A percentile compares a stretch with the other conserved stretches of the same genome.
Conservation (phyloP, 1,140 invertebrate genomes). For the Mycetomoellerius zeteki region DNA sequence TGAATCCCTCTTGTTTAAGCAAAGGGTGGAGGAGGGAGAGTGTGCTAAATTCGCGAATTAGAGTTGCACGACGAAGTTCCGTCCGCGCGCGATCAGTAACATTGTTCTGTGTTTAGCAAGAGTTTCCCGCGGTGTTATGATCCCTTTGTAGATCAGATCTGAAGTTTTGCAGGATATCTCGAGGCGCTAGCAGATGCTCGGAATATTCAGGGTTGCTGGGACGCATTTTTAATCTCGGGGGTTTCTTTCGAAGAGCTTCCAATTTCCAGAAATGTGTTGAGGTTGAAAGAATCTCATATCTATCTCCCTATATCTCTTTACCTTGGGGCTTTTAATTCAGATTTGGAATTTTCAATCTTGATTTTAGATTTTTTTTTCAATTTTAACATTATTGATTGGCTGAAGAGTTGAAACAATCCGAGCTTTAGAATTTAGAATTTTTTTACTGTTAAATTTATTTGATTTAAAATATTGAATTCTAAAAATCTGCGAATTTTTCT, state of each 20-base stretch:
- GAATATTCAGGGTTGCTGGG: not conserved
- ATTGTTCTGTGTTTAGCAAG: conserved; percentile 45
- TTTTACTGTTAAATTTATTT: too few relatives aligned
- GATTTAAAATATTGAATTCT: not conserved
- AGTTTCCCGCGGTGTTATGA: conserved; percentile 28
- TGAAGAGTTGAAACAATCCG: not conserved
- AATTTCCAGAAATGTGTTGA: not conserved
- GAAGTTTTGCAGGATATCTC: conserved; percentile 45
- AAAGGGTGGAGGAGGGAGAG: not conserved
- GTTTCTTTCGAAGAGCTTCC: not conserved
- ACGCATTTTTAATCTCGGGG: not conserved
- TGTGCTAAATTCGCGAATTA: conserved; percentile 55
- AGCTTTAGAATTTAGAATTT: too few relatives aligned
- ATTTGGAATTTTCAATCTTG: not conserved
- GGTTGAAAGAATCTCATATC: too few relatives aligned
- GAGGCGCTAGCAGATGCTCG: conserved; percentile 39
- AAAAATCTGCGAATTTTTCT: not conserved
- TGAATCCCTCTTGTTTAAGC: conserved; percentile 49
- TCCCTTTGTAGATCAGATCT: conserved; percentile 56
- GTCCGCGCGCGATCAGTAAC: conserved; percentile 32
- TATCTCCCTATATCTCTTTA: not conserved
- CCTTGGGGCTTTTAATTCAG: not conserved
- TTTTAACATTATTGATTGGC: not conserved
- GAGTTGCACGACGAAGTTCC: conserved; percentile 50
- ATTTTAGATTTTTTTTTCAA: not conserved